These are phyloP conservation scores for Pithys albifrons DNA, from an alignment of 2,113 vertebrate genomes.

Conservation along the genomic window DNA sequence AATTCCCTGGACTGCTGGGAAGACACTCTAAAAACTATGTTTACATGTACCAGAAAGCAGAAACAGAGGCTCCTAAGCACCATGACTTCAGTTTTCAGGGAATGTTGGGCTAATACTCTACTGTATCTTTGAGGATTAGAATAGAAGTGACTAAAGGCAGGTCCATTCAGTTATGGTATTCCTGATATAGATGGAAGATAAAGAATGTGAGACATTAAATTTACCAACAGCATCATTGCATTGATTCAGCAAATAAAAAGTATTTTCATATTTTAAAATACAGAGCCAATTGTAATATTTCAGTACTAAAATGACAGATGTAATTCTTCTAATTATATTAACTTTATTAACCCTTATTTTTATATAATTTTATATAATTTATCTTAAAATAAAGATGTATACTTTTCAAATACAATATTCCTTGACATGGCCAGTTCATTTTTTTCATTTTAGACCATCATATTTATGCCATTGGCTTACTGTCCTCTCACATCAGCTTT, in stretches of 20 bases:
- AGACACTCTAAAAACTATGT: not conserved
- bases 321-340: slow-evolving; percentile 52
- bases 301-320: slow-evolving; percentile 40
- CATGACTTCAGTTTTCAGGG: not conserved
- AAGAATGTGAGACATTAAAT: not conserved
- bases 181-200: not conserved
- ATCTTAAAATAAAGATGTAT: slow-evolving; percentile 47
- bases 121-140: not conserved
- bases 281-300: slow-evolving; percentile 14
- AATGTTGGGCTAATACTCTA: not conserved
- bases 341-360: slow-evolving; percentile 45
- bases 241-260: not conserved
- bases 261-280: not conserved
- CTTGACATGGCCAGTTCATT: not conserved
- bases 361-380: slow-evolving; percentile 14
- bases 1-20: not conserved
- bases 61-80: not conserved
- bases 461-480: not conserved
- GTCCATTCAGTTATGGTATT: not conserved
- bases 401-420: slow-evolving; percentile 39
- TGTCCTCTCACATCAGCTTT: slow-evolving; percentile 20
- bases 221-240: not conserved
- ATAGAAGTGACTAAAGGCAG: not conserved
- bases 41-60: not conserved
- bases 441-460: slow-evolving; percentile 3